Percentiles rank a stretch among this genome's conserved stretches.
Conservation (phyloP, 2,113 vertebrate genomes). For the Alces alces region DNA sequence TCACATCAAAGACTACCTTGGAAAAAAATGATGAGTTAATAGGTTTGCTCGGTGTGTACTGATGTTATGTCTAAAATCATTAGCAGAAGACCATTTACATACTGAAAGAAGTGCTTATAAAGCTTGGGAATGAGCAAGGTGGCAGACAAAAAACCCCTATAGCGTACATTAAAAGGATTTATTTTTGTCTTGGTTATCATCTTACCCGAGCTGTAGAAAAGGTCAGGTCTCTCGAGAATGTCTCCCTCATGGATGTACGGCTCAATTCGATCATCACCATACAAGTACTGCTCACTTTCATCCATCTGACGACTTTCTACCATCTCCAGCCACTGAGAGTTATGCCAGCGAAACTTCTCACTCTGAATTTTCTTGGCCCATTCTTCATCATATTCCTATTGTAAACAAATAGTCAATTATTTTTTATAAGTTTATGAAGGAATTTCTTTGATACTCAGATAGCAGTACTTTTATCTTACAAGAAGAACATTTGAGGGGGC, state of each 20-base stretch:
- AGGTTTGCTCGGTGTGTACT: not conserved
- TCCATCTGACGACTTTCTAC: constrained; percentile 91
- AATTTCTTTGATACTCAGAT: not conserved
- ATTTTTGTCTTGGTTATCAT: not conserved
- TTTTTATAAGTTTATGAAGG: not conserved
- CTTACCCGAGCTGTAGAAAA: constrained; percentile 91
- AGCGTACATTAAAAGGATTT: not conserved
- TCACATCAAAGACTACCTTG: not conserved
- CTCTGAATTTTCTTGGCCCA: constrained; percentile 94
- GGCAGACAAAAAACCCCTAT: not conserved
- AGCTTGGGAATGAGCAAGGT: not conserved
- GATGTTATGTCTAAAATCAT: not conserved
- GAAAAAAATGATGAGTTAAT: constrained; percentile 2
- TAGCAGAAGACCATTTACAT: not conserved
- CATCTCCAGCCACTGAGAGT: constrained; percentile 98
- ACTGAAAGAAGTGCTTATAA: not conserved
- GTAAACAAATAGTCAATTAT: not conserved
- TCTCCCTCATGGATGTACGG: constrained; percentile 87
- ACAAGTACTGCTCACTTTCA: constrained; percentile 86
- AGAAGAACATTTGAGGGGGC: not conserved
- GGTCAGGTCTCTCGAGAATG: constrained; percentile 89
- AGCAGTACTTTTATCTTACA: not conserved
- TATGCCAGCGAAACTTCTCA: constrained; percentile 94
- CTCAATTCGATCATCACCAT: constrained; percentile 86
- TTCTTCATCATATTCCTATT: constrained; percentile 92